phyloP scores from a whole-genome alignment of 1,140 invertebrate genomes.

The Halictus rubicundus region DNA sequence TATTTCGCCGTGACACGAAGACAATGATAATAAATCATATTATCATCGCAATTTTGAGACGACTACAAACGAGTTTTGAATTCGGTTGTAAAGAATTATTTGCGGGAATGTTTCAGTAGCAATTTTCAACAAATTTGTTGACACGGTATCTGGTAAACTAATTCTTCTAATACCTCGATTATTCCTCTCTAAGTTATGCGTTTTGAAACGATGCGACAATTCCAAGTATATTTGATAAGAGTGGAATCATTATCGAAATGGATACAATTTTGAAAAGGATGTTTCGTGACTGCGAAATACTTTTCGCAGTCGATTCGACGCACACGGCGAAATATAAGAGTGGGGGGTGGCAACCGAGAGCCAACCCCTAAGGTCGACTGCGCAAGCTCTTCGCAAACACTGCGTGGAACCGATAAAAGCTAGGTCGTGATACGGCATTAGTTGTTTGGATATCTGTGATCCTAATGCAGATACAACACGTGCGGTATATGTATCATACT shows the following conservation, averaged over 20 bases:
- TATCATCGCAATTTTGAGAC: too few species aligned
- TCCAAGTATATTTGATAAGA: too few species aligned
- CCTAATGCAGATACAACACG: slow-evolving; percentile 72
- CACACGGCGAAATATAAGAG: slow-evolving; percentile 18
- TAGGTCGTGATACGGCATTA: slow-evolving; percentile 72
- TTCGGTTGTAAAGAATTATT: not conserved
- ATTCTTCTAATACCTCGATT: too few species aligned
- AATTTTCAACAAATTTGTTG: too few species aligned
- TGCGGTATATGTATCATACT: slow-evolving; percentile 30
- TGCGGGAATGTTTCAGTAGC: not conserved
- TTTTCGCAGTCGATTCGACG: slow-evolving; percentile 15
- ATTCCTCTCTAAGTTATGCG: too few species aligned
- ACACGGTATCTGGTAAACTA: too few species aligned
- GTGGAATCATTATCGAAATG: too few species aligned
- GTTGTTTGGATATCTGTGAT: slow-evolving; percentile 66
- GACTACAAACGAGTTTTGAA: not conserved
- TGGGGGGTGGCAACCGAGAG: slow-evolving; percentile 41
- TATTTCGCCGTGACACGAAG: too few species aligned
- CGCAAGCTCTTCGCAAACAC: slow-evolving; percentile 71
- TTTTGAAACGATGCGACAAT: too few species aligned
- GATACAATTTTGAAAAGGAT: too few species aligned
- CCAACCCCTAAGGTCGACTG: slow-evolving; percentile 60
- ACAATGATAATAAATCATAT: too few species aligned
- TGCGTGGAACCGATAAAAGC: slow-evolving; percentile 68
- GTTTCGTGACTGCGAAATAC: too few species aligned